Evolutionary conservation across 2,888 invertebrate genomes (phyloP).

Genomic region (Ariolimax columbianus): DNA sequence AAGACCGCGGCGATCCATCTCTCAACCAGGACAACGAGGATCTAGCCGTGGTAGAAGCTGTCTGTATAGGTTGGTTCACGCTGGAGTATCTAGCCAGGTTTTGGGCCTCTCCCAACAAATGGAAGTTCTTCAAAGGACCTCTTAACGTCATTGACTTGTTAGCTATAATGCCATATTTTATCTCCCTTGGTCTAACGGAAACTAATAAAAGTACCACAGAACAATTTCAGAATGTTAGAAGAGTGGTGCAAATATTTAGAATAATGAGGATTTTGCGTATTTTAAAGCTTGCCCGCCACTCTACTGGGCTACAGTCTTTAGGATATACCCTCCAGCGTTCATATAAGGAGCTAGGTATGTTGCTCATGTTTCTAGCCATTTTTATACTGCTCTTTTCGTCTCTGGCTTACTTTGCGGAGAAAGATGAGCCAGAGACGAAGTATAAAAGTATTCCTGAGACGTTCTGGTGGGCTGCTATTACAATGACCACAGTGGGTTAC

Average conservation of each 20-base stretch:
- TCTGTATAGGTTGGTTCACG: conserved; percentile 99
- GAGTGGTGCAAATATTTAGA: conserved; percentile 99
- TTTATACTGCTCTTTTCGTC: conserved; percentile 99
- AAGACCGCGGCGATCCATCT: conserved; percentile 89
- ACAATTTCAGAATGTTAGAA: conserved; percentile 90
- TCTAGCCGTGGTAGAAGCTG: conserved; percentile 97
- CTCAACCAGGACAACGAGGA: conserved; percentile 73
- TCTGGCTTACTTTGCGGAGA: conserved; percentile 99
- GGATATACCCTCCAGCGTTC: conserved; percentile 98
- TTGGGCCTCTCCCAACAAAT: conserved; percentile 98
- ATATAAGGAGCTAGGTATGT: conserved; percentile 96
- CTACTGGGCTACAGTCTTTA: conserved; percentile 97
- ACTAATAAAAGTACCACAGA: conserved; percentile 87
- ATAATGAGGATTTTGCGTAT: conserved; percentile 82
- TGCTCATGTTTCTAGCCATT: conserved; percentile 99
- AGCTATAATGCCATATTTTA: conserved; percentile 99
- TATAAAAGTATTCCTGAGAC: conserved; percentile 99
- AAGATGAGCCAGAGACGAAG: conserved; percentile 96
- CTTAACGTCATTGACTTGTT: conserved; percentile 98
- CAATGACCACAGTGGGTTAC: conserved; percentile 88
- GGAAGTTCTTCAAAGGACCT: conserved; percentile 99
- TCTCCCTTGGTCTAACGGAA: conserved; percentile 96
- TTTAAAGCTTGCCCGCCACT: conserved; percentile 89
- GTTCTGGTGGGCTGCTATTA: conserved; percentile 99
- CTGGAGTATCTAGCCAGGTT: conserved; percentile 97